Percentiles rank a stretch among this genome's conserved stretches.
phyloP scores from a whole-genome alignment of 2,113 vertebrate genomes.

The Todiramphus saurophagus region DNA sequence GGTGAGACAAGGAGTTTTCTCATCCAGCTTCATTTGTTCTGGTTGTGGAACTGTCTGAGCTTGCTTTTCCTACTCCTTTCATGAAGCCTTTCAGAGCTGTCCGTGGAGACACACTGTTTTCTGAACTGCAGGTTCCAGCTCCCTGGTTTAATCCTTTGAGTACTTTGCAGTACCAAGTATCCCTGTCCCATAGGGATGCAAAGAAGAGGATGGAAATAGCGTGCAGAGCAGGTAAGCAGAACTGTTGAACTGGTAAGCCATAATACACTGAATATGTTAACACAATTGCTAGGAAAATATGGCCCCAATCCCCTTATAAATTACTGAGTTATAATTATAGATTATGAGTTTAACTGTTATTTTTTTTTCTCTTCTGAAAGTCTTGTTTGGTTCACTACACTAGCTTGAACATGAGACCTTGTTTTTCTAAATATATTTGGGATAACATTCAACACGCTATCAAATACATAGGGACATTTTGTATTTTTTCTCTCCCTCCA shows the following conservation, averaged over 20 bases:
- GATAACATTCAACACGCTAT: background rate
- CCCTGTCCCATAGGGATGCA: background rate
- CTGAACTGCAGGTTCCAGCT: background rate
- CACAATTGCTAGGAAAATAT: background rate
- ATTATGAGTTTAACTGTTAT: background rate
- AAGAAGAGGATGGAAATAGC: background rate
- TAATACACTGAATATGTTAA: background rate
- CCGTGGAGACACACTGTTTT: accelerated
- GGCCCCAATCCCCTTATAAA: background rate
- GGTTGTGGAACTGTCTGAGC: background rate
- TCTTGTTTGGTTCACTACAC: background rate
- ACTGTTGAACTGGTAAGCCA: background rate
- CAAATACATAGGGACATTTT: background rate
- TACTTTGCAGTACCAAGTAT: background rate
- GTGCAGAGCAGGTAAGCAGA: background rate
- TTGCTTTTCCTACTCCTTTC: background rate
- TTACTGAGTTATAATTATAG: background rate
- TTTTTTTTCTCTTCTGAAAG: background rate
- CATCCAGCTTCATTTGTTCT: background rate
- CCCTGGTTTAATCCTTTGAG: background rate
- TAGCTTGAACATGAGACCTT: background rate
- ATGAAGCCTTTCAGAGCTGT: background rate
- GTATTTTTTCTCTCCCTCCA: background rate
- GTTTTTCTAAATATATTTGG: background rate
- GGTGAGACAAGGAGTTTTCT: background rate